phyloP scores from a whole-genome alignment of 92 coral and sea anemone species.

The Virgularia gustaviana region DNA sequence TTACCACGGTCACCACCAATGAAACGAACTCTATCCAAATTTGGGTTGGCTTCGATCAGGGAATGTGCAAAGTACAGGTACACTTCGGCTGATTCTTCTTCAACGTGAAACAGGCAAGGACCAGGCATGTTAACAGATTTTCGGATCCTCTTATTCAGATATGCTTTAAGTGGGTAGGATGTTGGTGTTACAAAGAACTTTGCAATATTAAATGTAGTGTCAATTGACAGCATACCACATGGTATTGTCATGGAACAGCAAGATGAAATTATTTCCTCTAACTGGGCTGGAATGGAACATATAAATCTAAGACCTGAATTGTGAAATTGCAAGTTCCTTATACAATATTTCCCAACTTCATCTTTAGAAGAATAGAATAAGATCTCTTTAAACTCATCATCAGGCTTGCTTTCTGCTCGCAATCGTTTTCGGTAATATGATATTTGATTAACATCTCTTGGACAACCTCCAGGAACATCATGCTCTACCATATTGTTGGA shows the following conservation, averaged over 20 bases:
- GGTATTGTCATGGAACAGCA: background rate
- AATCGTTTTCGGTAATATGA: background rate
- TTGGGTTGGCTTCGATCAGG: background rate
- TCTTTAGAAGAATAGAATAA: background rate
- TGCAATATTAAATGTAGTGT: background rate
- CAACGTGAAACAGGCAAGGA: background rate
- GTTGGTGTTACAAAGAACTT: background rate
- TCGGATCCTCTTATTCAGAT: background rate
- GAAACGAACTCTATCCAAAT: background rate
- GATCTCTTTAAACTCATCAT: background rate
- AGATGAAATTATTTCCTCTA: background rate
- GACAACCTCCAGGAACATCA: background rate
- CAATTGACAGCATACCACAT: background rate
- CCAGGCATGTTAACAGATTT: background rate
- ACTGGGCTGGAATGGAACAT: background rate
- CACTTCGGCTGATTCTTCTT: background rate
- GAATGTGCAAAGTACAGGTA: background rate
- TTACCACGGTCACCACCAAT: background rate
- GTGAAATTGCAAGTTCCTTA: background rate
- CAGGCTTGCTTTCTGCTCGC: background rate
- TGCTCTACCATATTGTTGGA: background rate
- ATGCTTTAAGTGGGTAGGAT: background rate
- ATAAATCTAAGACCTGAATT: background rate
- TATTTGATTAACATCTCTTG: background rate
- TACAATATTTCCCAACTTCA: background rate